Conservation (phyloP, 2,888 invertebrate species). For the Tubulanus polymorphus region DNA sequence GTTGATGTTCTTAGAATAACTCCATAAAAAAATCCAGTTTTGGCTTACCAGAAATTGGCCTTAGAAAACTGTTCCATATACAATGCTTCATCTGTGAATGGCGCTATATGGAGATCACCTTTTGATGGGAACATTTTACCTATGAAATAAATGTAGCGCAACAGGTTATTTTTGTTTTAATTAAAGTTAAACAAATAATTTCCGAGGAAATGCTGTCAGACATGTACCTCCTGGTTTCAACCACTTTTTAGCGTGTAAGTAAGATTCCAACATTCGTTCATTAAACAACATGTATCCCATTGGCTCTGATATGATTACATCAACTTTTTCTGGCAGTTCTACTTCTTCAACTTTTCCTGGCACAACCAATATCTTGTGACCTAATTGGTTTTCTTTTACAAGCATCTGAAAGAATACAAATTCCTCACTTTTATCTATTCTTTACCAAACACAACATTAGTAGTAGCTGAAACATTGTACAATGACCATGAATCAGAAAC, state of each 20-base stretch:
- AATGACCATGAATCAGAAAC: too few species aligned
- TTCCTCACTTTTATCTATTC: too few species aligned
- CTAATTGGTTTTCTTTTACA: slow-evolving; percentile 83
- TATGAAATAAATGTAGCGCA: slow-evolving; percentile 34
- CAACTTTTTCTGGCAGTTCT: slow-evolving; percentile 88
- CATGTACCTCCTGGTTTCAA: slow-evolving; percentile 65
- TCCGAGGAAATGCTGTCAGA: too few species aligned
- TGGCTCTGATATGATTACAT: slow-evolving; percentile 96
- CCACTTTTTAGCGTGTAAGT: slow-evolving; percentile 98
- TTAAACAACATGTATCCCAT: slow-evolving; percentile 99
- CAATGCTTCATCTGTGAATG: slow-evolving; percentile 94
- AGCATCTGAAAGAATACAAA: slow-evolving; percentile 61
- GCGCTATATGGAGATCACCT: slow-evolving; percentile 94
- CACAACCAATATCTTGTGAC: slow-evolving; percentile 83
- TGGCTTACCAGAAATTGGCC: slow-evolving; percentile 91
- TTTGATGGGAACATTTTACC: slow-evolving; percentile 97
- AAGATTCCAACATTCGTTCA: slow-evolving; percentile 98
- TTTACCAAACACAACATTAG: too few species aligned
- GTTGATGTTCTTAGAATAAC: too few species aligned
- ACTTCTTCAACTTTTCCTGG: slow-evolving; percentile 99
- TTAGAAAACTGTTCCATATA: slow-evolving; percentile 98
- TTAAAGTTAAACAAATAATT: too few species aligned
- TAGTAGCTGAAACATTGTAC: too few species aligned
- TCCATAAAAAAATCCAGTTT: too few species aligned
- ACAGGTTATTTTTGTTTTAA: too few species aligned